These are phyloP conservation scores for Phenganax subtilis DNA, from an alignment of 92 coral and sea anemone genomes.

Conservation along the genomic window DNA sequence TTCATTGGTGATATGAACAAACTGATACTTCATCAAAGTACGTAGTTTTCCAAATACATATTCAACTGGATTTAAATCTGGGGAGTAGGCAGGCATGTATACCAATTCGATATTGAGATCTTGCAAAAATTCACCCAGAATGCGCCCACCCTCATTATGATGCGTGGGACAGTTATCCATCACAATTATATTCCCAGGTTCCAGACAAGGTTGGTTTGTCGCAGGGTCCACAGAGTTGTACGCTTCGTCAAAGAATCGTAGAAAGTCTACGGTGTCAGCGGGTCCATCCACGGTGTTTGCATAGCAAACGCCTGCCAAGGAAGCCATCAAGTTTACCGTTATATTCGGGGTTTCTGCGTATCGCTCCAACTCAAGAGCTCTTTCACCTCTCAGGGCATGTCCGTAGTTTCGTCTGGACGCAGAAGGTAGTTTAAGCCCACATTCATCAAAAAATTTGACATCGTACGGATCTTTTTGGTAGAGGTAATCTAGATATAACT, in stretches of 20 bases:
- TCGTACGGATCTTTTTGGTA: conserved; percentile 17
- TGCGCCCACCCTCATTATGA: conserved; percentile 16
- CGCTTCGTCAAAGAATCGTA: conserved; percentile 5
- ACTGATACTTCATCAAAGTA: conserved; percentile 2
- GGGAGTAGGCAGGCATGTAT: conserved; percentile 2
- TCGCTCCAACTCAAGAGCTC: too few species aligned
- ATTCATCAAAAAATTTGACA: conserved; percentile 9
- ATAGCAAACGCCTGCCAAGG: conserved; percentile 1
- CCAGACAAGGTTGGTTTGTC: conserved; percentile 8
- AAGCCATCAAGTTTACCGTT: too few species aligned
- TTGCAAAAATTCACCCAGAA: neutral
- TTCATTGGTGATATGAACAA: neutral
- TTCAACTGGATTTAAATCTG: conserved; percentile 9
- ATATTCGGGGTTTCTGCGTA: neutral
- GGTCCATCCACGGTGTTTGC: neutral
- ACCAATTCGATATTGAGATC: conserved; percentile 8
- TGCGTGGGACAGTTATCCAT: conserved; percentile 2
- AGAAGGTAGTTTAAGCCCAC: conserved; percentile 5
- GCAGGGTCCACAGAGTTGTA: neutral
- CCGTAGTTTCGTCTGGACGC: neutral
- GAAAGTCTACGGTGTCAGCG: conserved; percentile 16
- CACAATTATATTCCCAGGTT: conserved; percentile 2
- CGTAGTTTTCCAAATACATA: conserved; percentile 12
- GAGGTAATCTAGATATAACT: too few species aligned
- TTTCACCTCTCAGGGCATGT: too few species aligned